phyloP scores from a whole-genome alignment of 1,140 invertebrate species.

The Notospermus geniculatus region DNA sequence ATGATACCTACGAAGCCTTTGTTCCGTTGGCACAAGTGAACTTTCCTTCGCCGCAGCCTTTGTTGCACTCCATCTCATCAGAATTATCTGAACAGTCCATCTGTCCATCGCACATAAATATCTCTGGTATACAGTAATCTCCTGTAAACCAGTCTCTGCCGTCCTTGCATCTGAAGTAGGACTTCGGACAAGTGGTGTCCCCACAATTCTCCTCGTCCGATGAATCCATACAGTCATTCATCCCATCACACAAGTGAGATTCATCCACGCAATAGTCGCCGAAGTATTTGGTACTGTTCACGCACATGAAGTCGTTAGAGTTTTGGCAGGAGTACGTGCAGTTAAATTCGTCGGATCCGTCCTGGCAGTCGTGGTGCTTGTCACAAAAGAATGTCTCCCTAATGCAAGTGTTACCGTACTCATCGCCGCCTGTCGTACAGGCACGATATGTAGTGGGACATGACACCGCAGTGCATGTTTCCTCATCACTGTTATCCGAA shows the following conservation, averaged over 20 bases:
- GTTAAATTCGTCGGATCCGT: not conserved
- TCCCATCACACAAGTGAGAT: not conserved
- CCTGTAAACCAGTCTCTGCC: not conserved
- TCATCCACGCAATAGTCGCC: not conserved
- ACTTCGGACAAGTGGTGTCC: not conserved
- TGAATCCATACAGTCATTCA: not conserved
- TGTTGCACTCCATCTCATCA: not conserved
- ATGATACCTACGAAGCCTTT: no score
- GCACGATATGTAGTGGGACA: not conserved
- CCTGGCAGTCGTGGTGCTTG: not conserved
- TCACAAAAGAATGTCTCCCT: not conserved
- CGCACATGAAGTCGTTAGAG: not conserved
- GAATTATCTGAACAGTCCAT: not conserved
- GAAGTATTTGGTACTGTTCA: not conserved
- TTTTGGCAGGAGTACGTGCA: not conserved
- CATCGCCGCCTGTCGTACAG: not conserved
- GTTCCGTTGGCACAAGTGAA: not conserved
- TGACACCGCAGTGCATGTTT: not conserved
- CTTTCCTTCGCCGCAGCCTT: not conserved
- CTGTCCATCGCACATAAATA: not conserved
- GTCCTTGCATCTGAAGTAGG: constrained; percentile 6
- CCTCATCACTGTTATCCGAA: not conserved
- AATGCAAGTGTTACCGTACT: constrained; percentile 2
- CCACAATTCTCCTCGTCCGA: constrained; percentile 4
- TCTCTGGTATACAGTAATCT: constrained; percentile 1